Base-by-base conservation (phyloP, 2,113 vertebrate genomes). In the Opisthocomus hoazin region DNA sequence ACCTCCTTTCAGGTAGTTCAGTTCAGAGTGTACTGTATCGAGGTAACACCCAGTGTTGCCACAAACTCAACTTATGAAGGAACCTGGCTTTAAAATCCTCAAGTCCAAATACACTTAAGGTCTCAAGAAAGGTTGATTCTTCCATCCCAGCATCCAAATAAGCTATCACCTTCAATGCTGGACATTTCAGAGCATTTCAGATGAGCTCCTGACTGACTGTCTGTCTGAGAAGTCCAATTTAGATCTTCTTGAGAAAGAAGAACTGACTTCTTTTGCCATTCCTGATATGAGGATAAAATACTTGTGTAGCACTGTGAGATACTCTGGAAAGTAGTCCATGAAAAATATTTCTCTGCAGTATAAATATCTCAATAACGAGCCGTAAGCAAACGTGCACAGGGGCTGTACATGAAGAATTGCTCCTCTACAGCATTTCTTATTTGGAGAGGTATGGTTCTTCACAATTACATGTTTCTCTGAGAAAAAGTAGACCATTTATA, bases 391-490 rank as follows among this genome's bases (percentile, higher is more conserved):
- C 66, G 48, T 10, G 4, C 17, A 74, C 32, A 43, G 16, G 36
- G 36, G 4, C 15, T 58, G 22, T 15, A 37, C 0, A 1, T 54
- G n/a, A 57, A 4, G 37, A 89, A 69, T 84, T 58, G 34, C 4
- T 53, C 24, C 39, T 53, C 29, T 43, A 34, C 9, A 46, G 2
- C 0, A 0, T 54, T 71, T 30, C 37, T 50, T 71, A 11, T 21
- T 82, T 58, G 66, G 26, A 8, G 43, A 6, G 14, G 14, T 15
- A 16, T 15, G 14, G 8, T 69, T 85, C 53, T 84, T 80, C 74
- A 65, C 21, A 84, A 23, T 71, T 68, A 9, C 10, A 6, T 19
- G 7, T 83, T 85, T 45, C 41, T 61, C 36, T 65, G 50, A 73
- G 57, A 80, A 91, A 79, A 73, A 26, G 8, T 30, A 77, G 32